A percentile compares a stretch with the other conserved stretches of the same genome.
These are phyloP conservation scores for Poeciliopsis retropinna DNA, from an alignment of 2,113 vertebrate species.

Conservation along the genomic window DNA sequence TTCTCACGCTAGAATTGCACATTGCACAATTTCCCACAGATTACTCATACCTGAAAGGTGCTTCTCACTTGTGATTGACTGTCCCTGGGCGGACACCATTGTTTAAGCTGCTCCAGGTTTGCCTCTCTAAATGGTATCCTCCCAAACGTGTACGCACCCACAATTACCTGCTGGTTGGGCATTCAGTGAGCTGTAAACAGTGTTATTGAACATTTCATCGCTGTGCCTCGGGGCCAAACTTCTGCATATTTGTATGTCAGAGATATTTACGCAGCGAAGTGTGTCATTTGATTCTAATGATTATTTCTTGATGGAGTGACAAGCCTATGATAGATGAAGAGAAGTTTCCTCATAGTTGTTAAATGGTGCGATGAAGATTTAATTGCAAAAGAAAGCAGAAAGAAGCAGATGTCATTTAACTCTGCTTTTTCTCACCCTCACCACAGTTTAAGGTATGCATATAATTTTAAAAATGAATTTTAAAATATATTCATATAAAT, in stretches of 20 bases:
- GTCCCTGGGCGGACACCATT: constrained; percentile 65
- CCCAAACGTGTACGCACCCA: constrained; percentile 68
- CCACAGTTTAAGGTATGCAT: background rate
- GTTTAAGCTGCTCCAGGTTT: constrained; percentile 73
- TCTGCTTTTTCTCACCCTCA: constrained; percentile 30
- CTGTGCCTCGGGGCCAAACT: constrained; percentile 47
- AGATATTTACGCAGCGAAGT: constrained; percentile 59
- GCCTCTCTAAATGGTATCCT: constrained; percentile 59
- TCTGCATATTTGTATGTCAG: constrained; percentile 78
- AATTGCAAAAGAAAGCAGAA: constrained; percentile 33
- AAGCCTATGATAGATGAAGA: constrained; percentile 61
- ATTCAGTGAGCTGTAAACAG: constrained; percentile 61
- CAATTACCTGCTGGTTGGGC: constrained; percentile 64
- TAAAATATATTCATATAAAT: background rate
- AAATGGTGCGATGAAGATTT: constrained; percentile 62
- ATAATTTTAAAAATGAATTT: background rate
- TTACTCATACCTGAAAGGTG: constrained; percentile 34
- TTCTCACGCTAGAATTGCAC: constrained; percentile 5
- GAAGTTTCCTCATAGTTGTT: constrained; percentile 72
- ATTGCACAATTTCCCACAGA: constrained; percentile 55
- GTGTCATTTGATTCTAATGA: constrained; percentile 79
- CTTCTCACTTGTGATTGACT: constrained; percentile 45
- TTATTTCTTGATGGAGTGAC: constrained; percentile 76
- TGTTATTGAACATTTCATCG: constrained; percentile 38
- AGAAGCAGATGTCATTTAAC: background rate